Evolutionary conservation across 1,140 invertebrate genomes (phyloP).

Genomic region (Trinorchestia longiramus): DNA sequence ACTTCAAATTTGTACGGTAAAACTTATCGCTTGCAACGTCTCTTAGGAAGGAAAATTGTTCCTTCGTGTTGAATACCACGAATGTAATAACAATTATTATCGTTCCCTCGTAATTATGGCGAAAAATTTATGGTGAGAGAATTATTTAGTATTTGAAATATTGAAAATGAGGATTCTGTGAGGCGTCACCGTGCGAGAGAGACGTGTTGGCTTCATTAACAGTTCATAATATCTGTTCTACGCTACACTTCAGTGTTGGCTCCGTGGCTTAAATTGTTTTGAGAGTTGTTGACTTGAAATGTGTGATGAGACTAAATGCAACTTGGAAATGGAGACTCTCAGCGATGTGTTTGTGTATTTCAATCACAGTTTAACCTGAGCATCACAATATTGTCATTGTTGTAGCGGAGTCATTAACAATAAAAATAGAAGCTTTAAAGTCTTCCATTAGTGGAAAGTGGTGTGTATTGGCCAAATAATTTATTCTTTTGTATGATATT

Average conservation of each 20-base stretch:
- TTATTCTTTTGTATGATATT: neutral
- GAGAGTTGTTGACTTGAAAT: neutral
- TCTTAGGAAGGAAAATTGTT: neutral
- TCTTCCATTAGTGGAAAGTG: neutral
- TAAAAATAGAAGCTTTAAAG: neutral
- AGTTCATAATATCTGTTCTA: neutral
- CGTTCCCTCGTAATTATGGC: no score
- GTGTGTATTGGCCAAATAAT: slow-evolving; percentile 12
- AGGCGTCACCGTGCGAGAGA: neutral
- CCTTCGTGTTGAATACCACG: no score
- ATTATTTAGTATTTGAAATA: no score
- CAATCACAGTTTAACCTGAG: neutral
- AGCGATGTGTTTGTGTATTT: neutral
- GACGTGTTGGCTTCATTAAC: neutral
- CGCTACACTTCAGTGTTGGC: neutral
- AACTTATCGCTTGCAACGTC: no score
- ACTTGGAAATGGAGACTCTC: neutral
- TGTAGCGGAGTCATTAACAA: neutral
- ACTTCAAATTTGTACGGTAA: no score
- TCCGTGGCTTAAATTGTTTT: neutral
- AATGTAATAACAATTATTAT: no score
- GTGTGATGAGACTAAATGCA: neutral
- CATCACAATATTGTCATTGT: neutral
- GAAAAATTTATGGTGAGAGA: no score
- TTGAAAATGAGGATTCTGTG: no score